Evolutionary conservation across 1,140 invertebrate genomes (phyloP).

Genomic region (Sitobion miscanthi): DNA sequence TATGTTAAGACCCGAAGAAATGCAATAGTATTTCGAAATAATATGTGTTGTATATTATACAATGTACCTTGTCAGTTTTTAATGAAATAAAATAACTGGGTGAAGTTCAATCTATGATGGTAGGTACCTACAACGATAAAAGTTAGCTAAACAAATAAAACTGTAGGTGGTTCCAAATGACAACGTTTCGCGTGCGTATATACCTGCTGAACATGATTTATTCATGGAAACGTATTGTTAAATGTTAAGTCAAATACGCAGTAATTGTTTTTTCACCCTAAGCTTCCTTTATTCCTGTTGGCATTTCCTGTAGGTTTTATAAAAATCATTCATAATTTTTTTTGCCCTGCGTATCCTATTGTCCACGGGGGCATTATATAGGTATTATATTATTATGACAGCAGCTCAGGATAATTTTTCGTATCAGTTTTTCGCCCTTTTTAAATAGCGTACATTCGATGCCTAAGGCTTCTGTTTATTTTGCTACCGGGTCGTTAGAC

Average conservation of each 20-base stretch:
- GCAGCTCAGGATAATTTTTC: neutral
- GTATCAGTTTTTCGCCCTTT: neutral
- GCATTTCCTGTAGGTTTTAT: neutral
- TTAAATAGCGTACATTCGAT: neutral
- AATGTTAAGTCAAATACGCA: too few relatives aligned
- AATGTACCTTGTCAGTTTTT: neutral
- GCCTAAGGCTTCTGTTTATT: neutral
- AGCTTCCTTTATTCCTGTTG: too few relatives aligned
- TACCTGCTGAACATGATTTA: too few relatives aligned
- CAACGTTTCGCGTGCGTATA: too few relatives aligned
- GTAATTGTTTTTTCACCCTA: too few relatives aligned
- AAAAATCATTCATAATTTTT: too few relatives aligned
- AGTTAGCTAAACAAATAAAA: too few relatives aligned
- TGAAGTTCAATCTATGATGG: too few relatives aligned
- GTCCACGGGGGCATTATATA: neutral
- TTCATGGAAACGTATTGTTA: too few relatives aligned
- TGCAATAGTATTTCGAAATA: neutral
- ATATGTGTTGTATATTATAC: neutral
- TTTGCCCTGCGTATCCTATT: neutral
- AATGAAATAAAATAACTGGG: neutral
- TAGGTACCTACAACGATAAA: too few relatives aligned
- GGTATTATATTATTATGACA: too few relatives aligned
- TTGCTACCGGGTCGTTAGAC: neutral
- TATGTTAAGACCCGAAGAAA: neutral
- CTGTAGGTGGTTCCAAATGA: too few relatives aligned